These are phyloP conservation scores for Gnathochromis pfefferi DNA, from an alignment of 2,113 vertebrate genomes.

Conservation along the genomic window DNA sequence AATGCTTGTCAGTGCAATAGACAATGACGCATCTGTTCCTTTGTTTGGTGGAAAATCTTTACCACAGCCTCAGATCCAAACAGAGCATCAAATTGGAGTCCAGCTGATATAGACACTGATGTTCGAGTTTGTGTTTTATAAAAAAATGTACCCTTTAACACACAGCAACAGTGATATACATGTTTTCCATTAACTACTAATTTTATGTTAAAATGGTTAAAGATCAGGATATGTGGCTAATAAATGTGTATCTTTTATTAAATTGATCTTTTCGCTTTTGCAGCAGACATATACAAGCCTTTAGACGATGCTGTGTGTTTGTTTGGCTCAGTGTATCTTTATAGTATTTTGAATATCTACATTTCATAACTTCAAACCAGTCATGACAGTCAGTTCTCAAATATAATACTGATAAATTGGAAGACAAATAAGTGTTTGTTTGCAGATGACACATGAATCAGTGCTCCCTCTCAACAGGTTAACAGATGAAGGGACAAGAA, in stretches of 20 bases:
- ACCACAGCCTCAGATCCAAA: not conserved
- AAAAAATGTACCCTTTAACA: not conserved
- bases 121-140: not conserved
- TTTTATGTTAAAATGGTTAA: not conserved
- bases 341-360: not conserved
- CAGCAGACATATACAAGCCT: not conserved
- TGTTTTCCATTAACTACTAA: not conserved
- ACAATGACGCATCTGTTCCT: not conserved
- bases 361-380: not conserved
- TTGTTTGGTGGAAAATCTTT: not conserved
- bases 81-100: not conserved
- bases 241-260: not conserved
- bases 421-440: not conserved
- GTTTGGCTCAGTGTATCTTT: not conserved
- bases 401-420: not conserved
- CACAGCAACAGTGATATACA: not conserved
- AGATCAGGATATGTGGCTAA: not conserved
- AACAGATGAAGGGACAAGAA: not conserved
- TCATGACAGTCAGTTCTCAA: not conserved
- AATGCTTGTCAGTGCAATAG: not conserved
- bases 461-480: not conserved
- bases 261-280: not conserved
- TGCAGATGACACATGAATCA: slow-evolving; percentile 2
- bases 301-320: not conserved
- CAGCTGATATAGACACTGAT: not conserved